Evolutionary conservation across 1,140 invertebrate genomes (phyloP), one percentile per base, ranked within the genome.

Genomic region (Pomacea maculata): DNA sequence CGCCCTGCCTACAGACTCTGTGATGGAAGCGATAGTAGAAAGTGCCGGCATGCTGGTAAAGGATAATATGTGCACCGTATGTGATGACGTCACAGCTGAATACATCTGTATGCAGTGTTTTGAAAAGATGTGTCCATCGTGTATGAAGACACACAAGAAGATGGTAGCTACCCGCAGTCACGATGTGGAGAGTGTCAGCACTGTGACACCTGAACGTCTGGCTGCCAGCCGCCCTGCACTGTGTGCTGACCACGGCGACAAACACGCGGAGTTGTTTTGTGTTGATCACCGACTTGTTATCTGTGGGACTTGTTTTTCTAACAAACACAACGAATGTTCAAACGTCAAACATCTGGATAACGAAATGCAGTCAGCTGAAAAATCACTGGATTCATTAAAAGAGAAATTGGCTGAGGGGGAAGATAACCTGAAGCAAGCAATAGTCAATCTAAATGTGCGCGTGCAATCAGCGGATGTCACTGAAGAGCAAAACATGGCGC

Each of bases 21-120:
- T 65, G 63, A 78, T 78, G 75, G 64, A 25, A 12, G 21, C 25
- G 63, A 52, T 78, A 8, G 21, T 68, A 45, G 45, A 67, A 12
- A 64, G 63, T 12, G 19, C 63, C 1, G 10, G 29, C 11, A 14
- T 78, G 15, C 75, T 78, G 29, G 55, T 10, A n/a, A 25, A 54
- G 7, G 11, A 52, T 21, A n/a, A 78, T 29, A 25, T 17, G 1
- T 78, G 75, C 12, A 11, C 34, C 19, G 75, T 57, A 2, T 78
- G 75, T 14, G 25, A 45, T 45, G 34, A 45, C 11, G 54, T 52
- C n/a, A 19, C 25, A n/a, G 63, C 75, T 14, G 29, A n/a, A 4
- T 65, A 63, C 29, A 78, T 78, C 63, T 78, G 75, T n/a, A 63
- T 78, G 25, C 11, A 78, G 34, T 78, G 75, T 65, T 5, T 19